Evolutionary conservation across 1,140 invertebrate genomes (phyloP).

Genomic region (Lasioglossum albipes): DNA sequence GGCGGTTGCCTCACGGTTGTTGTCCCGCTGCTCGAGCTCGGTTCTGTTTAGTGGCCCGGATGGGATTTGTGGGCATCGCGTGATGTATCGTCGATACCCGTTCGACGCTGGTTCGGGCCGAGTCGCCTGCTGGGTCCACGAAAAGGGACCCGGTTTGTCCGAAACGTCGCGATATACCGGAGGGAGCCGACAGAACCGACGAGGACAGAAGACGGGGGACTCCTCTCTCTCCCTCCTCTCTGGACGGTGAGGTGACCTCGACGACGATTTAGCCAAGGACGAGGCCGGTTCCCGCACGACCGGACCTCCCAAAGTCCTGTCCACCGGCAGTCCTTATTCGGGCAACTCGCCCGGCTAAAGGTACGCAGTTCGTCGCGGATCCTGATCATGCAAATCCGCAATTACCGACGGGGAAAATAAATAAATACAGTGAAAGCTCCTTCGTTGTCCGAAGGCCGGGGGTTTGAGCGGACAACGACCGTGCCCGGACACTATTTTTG

Average conservation of each 20-base stretch:
- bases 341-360: not conserved
- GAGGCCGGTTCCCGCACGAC: conserved; percentile 37
- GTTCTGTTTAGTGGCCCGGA: conserved; percentile 42
- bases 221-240: no score
- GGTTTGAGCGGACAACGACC: no score
- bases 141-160: conserved; percentile 52
- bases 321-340: conserved; percentile 20
- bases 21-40: conserved; percentile 20
- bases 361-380: not conserved
- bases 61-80: conserved; percentile 67
- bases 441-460: no score
- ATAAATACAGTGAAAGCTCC: no score
- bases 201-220: not conserved
- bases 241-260: conserved; percentile 37
- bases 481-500: no score
- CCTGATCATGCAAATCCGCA: not conserved
- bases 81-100: conserved; percentile 66
- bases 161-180: conserved; percentile 27
- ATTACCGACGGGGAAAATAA: no score
- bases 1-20: conserved; percentile 13
- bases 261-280: conserved; percentile 52
- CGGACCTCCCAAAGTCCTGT: conserved; percentile 44
- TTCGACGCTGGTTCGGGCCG: conserved; percentile 50
- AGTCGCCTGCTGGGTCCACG: conserved; percentile 67
- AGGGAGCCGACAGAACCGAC: not conserved